Evolutionary conservation across 2,888 invertebrate genomes (phyloP).

Genomic region (Hylaea fasciaria): DNA sequence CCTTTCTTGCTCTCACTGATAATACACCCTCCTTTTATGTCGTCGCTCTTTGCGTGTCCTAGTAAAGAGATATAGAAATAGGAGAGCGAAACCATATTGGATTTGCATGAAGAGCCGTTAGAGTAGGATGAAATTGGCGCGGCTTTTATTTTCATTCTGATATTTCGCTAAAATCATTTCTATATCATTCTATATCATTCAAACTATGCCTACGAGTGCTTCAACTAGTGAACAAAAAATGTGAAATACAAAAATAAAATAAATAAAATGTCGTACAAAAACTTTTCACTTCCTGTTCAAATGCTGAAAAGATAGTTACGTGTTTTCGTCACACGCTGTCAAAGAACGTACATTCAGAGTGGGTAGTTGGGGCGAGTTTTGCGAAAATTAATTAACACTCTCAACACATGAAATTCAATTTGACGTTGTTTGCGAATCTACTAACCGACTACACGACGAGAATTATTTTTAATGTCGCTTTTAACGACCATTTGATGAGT

Average conservation of each 20-base stretch:
- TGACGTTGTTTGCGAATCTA: constrained; percentile 32
- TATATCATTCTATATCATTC: no score
- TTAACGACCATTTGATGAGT: neutral
- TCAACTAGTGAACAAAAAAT: no score
- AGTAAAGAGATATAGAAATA: neutral
- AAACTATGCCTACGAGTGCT: no score
- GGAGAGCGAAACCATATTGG: constrained; percentile 2
- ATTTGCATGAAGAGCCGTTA: neutral
- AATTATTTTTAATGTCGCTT: neutral
- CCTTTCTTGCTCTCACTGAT: neutral
- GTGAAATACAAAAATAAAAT: neutral
- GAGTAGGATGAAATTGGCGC: neutral
- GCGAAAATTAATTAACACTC: constrained; percentile 36
- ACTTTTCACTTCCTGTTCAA: constrained; percentile 2
- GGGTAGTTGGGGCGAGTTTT: constrained; percentile 25
- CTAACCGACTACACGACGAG: constrained; percentile 3
- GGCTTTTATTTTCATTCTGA: neutral
- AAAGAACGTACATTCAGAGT: constrained; percentile 20
- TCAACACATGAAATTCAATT: constrained; percentile 30
- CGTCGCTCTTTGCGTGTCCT: constrained; percentile 37
- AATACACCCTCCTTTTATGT: constrained; percentile 32
- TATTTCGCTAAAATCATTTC: neutral
- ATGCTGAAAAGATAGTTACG: constrained; percentile 14
- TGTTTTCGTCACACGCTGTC: constrained; percentile 19
- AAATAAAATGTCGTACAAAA: constrained; percentile 1